These are phyloP conservation scores for Phaethornis superciliosus DNA, from an alignment of 2,113 vertebrate species.

Conservation along the genomic window DNA sequence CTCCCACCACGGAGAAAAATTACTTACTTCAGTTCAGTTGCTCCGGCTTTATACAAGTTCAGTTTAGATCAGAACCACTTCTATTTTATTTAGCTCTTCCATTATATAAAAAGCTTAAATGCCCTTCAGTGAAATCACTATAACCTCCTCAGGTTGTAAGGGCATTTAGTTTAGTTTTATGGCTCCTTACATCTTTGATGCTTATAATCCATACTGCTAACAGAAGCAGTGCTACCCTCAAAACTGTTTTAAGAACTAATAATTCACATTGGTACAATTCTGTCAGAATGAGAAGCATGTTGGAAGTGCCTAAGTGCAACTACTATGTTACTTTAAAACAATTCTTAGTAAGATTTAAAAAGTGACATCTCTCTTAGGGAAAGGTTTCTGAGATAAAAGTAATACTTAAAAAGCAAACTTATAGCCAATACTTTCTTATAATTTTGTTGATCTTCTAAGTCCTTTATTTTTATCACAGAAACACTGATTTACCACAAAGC, in stretches of 20 bases:
- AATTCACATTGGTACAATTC: background rate
- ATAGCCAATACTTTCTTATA: background rate
- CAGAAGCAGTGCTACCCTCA: background rate
- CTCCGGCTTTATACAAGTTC: background rate
- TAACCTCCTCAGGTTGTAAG: background rate
- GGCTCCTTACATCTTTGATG: background rate
- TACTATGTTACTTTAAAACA: background rate
- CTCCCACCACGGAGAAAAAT: background rate
- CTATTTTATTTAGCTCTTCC: background rate
- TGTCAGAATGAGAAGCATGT: background rate
- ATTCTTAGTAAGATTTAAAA: background rate
- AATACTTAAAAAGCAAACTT: background rate
- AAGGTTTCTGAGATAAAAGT: background rate
- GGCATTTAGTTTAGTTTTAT: background rate
- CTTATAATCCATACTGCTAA: background rate
- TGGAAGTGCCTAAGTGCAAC: background rate
- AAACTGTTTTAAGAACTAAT: background rate
- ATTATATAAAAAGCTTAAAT: background rate
- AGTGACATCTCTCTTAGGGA: background rate
- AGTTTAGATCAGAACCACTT: conserved; percentile 14
- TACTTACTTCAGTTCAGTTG: background rate
- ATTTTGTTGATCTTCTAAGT: background rate
- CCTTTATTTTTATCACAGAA: background rate
- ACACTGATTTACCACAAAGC: background rate
- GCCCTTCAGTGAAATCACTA: background rate